Percentiles rank a stretch among this genome's conserved stretches.
phyloP scores from a whole-genome alignment of 1,140 invertebrate genomes.

The Berghia stephanieae region DNA sequence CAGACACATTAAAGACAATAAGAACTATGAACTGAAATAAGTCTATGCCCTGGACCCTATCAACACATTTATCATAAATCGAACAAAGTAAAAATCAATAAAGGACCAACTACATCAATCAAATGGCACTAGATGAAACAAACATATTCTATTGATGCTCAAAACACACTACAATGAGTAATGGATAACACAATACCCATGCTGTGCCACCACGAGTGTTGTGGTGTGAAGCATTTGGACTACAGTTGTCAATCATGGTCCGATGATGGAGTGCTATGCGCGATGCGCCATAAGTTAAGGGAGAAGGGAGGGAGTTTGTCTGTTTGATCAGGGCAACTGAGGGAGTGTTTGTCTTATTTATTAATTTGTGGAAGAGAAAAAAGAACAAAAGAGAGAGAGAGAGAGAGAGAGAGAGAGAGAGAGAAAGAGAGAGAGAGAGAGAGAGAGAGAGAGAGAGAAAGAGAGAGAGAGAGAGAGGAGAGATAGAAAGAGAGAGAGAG shows the following conservation, averaged over 20 bases:
- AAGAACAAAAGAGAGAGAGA: background rate
- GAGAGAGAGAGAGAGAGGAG: background rate
- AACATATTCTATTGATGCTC: too few relatives aligned
- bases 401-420: background rate
- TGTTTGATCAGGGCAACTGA: background rate
- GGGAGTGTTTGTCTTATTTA: background rate
- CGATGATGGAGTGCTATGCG: too few relatives aligned
- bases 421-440: background rate
- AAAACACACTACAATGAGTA: too few relatives aligned
- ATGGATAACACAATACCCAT: too few relatives aligned
- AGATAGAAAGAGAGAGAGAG: background rate
- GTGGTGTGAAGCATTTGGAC: too few relatives aligned
- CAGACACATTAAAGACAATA: too few relatives aligned
- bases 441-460: background rate
- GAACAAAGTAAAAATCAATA: too few relatives aligned
- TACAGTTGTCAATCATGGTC: background rate
- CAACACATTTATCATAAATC: too few relatives aligned
- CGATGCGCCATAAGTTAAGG: background rate
- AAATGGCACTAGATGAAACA: too few relatives aligned
- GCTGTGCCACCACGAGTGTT: background rate
- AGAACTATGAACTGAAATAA: too few relatives aligned
- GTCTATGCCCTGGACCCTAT: too few relatives aligned
- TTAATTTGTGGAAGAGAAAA: background rate
- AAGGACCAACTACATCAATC: too few relatives aligned
- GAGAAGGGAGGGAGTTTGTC: background rate